phyloP scores from a whole-genome alignment of 2,888 invertebrate genomes.

The Drosophila heteroneura region DNA sequence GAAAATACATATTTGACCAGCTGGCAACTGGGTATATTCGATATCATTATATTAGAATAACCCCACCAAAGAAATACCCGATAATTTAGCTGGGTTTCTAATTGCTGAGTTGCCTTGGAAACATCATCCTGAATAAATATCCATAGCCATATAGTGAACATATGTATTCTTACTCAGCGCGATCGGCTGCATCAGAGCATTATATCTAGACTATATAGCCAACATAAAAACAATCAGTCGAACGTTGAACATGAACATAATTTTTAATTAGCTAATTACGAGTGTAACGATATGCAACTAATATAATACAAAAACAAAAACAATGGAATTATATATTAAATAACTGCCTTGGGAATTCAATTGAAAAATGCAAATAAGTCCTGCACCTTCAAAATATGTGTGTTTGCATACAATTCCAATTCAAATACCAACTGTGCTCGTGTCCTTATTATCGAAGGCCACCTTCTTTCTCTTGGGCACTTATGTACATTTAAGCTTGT shows the following conservation, averaged over 20 bases:
- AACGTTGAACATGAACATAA: not conserved
- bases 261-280: not conserved
- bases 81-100: not conserved
- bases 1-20: not conserved
- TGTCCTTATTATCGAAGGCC: not conserved
- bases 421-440: not conserved
- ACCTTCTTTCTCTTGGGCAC: not conserved
- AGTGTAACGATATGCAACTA: not conserved
- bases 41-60: not conserved
- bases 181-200: too few species aligned
- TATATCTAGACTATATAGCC: not conserved
- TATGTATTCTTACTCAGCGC: not conserved
- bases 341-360: too few species aligned
- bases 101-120: not conserved
- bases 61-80: not conserved
- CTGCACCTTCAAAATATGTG: too few species aligned
- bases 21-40: not conserved
- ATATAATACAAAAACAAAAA: not conserved
- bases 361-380: too few species aligned
- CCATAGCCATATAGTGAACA: not conserved
- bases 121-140: not conserved
- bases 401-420: too few species aligned
- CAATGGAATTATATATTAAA: too few species aligned
- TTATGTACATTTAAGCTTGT: not conserved
- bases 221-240: not conserved